These are phyloP conservation scores for Anagrus nilaparvatae DNA, from an alignment of 1,140 invertebrate species.

Conservation along the genomic window DNA sequence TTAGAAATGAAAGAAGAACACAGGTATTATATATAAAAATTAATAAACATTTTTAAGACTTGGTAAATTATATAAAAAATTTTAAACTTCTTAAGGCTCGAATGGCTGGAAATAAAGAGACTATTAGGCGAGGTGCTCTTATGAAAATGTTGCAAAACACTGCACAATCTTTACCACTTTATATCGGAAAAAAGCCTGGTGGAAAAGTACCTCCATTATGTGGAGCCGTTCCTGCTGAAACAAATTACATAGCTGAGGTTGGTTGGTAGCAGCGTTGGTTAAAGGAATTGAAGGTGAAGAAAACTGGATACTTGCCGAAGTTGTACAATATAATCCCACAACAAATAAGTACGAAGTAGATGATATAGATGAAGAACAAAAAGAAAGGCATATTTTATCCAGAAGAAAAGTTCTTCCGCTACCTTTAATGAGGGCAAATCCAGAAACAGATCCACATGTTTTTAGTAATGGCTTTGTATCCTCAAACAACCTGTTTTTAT, in stretches of 20 bases:
- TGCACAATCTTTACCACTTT: conserved; percentile 85
- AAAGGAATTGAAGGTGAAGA: conserved; percentile 77
- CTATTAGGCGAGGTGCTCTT: conserved; percentile 78
- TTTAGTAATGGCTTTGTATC: conserved; percentile 93
- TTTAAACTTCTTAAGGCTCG: conserved; percentile 45
- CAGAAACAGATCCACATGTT: conserved; percentile 85
- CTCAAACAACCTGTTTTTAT: conserved; percentile 99
- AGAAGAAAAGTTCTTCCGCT: conserved; percentile 81
- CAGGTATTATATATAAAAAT: conserved; percentile 43
- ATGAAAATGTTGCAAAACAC: conserved; percentile 93
- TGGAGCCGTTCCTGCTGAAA: conserved; percentile 82
- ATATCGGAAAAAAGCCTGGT: conserved; percentile 72
- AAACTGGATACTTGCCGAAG: conserved; percentile 97
- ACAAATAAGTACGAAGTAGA: conserved; percentile 94
- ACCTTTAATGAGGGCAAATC: conserved; percentile 91
- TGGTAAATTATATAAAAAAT: neutral
- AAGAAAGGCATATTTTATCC: conserved; percentile 74
- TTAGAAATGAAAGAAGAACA: conserved; percentile 79
- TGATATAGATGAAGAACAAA: conserved; percentile 95
- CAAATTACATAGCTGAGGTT: conserved; percentile 77
- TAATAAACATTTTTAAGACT: neutral
- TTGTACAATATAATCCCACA: conserved; percentile 71
- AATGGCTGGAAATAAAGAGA: conserved; percentile 80
- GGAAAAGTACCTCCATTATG: conserved; percentile 84
- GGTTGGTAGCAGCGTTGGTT: conserved; percentile 83